These are phyloP conservation scores for Onchidella celtica DNA, from an alignment of 2,888 invertebrate species.

Conservation along the genomic window DNA sequence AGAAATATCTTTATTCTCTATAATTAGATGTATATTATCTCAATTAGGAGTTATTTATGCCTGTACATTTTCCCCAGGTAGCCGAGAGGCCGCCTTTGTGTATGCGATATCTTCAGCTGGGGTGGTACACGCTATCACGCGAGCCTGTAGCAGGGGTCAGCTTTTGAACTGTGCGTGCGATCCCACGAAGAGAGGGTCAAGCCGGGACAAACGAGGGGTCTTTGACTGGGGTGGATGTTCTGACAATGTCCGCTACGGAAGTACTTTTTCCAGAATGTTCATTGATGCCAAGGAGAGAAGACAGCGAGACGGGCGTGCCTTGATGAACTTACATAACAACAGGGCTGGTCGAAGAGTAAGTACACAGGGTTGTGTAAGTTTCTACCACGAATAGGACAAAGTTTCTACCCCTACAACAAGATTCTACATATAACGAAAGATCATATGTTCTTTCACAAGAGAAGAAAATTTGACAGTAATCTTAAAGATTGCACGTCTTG, in stretches of 20 bases:
- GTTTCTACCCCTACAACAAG: no score
- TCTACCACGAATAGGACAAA: no score
- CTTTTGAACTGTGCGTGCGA: slow-evolving; percentile 93
- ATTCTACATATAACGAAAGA: no score
- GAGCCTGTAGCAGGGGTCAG: slow-evolving; percentile 94
- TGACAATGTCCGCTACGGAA: slow-evolving; percentile 78
- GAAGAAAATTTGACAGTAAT: no score
- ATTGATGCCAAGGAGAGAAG: slow-evolving; percentile 92
- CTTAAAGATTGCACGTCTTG: no score
- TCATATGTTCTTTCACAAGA: no score
- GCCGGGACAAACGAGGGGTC: slow-evolving; percentile 67
- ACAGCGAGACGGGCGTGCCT: slow-evolving; percentile 85
- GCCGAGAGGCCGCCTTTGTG: slow-evolving; percentile 83
- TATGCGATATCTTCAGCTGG: slow-evolving; percentile 83
- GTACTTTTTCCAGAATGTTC: slow-evolving; percentile 94
- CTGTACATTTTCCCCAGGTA: no score
- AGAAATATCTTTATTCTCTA: no score
- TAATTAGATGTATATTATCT: no score
- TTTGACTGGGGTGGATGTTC: slow-evolving; percentile 93
- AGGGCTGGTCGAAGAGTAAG: slow-evolving; percentile 96
- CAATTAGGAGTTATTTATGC: no score
- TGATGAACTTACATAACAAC: slow-evolving; percentile 99
- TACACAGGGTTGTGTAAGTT: no score
- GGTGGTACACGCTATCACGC: slow-evolving; percentile 93
- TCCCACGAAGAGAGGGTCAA: slow-evolving; percentile 71